phyloP scores from a whole-genome alignment of 2,888 invertebrate species.

The Agrypnus murinus region DNA sequence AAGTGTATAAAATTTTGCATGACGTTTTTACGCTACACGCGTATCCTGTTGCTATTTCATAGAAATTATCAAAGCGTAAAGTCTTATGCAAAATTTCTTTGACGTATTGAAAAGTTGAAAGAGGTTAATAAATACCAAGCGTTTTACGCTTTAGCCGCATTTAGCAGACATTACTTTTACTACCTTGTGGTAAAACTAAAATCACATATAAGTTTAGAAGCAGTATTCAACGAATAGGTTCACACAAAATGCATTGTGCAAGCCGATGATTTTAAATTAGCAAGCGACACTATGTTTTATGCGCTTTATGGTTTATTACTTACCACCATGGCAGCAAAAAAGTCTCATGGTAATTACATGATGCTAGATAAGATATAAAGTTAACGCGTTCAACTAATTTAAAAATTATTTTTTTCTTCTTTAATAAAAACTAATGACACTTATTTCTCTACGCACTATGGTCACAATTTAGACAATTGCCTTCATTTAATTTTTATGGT shows the following conservation, averaged over 20 bases:
- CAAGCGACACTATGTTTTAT: neutral
- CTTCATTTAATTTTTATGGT: constrained; percentile 50
- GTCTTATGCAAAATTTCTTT: constrained; percentile 14
- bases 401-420: constrained; percentile 46
- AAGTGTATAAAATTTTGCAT: no score
- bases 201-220: neutral
- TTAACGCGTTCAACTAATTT: constrained; percentile 38
- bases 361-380: constrained; percentile 18
- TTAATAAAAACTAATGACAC: constrained; percentile 53
- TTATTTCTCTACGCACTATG: constrained; percentile 43
- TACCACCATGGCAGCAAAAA: neutral
- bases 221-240: no score
- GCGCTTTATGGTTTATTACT: neutral
- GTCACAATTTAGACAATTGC: constrained; percentile 51
- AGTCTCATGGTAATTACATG: constrained; percentile 6
- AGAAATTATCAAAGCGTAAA: constrained; percentile 20
- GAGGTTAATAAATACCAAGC: neutral
- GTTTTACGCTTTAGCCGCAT: constrained; percentile 3
- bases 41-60: constrained; percentile 18
- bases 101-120: constrained; percentile 9
- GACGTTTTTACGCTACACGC: neutral
- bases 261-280: neutral
- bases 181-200: constrained; percentile 5
- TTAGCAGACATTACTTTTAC: neutral
- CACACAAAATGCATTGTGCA: no score